Evolutionary conservation across 2,888 invertebrate genomes (phyloP), one percentile per base, ranked within the genome.

Genomic region (Merodon equestris): DNA sequence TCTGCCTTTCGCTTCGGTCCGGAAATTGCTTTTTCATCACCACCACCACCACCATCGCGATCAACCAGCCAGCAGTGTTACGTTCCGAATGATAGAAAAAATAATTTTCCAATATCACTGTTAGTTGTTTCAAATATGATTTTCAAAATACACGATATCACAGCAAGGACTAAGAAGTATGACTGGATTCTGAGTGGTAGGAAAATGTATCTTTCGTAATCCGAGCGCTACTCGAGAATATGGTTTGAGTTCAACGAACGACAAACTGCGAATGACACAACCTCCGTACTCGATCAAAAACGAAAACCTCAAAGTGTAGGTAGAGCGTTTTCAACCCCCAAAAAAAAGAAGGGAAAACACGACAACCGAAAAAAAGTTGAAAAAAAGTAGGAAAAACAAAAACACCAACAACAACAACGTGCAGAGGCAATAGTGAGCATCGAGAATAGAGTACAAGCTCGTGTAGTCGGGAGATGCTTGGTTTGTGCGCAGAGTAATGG

Each of bases 201-300:
- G 15, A 67, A 38, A 45, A 48, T n/a, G 45, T 27, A 47, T 61
- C 42, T 50, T 47, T 17, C 48, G 40, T n/a, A 19, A 53, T 40
- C 27, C 27, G 36, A 17, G 47, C 42, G 18, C 44, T 45, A 18
- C 42, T 48, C 50, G 47, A 48, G 47, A 51, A 72, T 40, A 40
- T 73, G 77, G 77, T 79, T 79, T 79, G 79, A 79, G 79, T 79
- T 79, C 79, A 79, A 79, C 79, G 79, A 79, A 79, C 79, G 79
- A 74, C 79, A 50, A 79, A 79, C 79, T 79, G 79, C 74, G 79
- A 79, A 79, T 79, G 79, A 79, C 79, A 79, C 79, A 74, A 79
- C 68, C 79, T 79, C 79, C 70, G 79, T 60, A 79, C 79, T 74
- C 79, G 68, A 79, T 79, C 70, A 63, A 79, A 79, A 79, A 79